Evolutionary conservation across 2,797 vertebrate species (phyloP).

Genomic region (Ciconia nigra): DNA sequence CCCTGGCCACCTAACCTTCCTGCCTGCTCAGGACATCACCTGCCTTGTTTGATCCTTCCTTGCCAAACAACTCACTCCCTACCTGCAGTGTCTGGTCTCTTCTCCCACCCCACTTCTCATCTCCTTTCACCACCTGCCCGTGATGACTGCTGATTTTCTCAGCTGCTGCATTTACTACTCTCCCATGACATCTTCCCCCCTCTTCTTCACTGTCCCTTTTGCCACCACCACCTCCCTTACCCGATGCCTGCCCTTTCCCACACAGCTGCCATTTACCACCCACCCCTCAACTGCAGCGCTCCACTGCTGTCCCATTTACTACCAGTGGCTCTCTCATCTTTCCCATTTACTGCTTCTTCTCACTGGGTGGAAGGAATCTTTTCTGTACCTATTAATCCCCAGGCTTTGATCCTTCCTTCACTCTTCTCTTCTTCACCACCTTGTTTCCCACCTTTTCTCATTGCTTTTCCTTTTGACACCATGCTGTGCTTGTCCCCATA

Average conservation of each 20-base stretch:
- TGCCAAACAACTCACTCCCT: not conserved
- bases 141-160: not conserved
- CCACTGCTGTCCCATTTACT: not conserved
- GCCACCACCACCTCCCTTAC: not conserved
- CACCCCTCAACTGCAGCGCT: not conserved
- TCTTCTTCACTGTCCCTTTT: not conserved
- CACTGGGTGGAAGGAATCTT: not conserved
- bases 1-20: not conserved
- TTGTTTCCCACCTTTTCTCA: not conserved
- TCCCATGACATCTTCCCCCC: not conserved
- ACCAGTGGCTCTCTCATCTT: not conserved
- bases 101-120: not conserved
- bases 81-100: no score
- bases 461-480: not conserved
- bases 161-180: not conserved
- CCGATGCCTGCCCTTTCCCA: not conserved
- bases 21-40: not conserved
- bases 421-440: not conserved
- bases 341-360: not conserved
- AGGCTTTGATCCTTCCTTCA: not conserved
- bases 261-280: not conserved
- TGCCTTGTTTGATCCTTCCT: not conserved
- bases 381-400: not conserved
- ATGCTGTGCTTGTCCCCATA: not conserved
- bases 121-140: not conserved